These are phyloP conservation scores for Cercocebus atys DNA, from an alignment of 2,113 vertebrate genomes.

Conservation along the genomic window DNA sequence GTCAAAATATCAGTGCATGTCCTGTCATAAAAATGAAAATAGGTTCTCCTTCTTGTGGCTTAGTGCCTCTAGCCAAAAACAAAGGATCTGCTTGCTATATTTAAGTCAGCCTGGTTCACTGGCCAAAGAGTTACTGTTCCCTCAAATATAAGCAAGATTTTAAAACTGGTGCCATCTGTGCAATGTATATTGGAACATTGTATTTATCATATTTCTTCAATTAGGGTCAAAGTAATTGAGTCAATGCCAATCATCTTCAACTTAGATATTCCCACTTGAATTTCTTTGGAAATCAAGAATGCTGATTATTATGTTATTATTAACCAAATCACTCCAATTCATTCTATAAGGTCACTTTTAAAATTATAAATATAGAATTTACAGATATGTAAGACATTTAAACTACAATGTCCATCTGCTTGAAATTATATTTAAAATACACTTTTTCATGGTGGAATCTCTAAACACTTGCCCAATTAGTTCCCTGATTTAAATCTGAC, in stretches of 20 bases:
- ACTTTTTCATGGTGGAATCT: background rate
- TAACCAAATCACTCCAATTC: background rate
- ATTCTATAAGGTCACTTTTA: background rate
- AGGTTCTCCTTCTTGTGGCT: background rate
- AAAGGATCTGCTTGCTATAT: background rate
- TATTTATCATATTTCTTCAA: background rate
- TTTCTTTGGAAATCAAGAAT: background rate
- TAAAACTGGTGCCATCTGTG: background rate
- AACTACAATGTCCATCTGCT: background rate
- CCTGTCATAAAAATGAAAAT: conserved; percentile 44
- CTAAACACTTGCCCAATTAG: background rate
- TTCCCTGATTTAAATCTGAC: background rate
- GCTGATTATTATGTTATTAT: background rate
- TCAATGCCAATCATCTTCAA: background rate
- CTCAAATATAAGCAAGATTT: background rate
- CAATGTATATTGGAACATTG: background rate
- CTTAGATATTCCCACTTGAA: background rate
- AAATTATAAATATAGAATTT: background rate
- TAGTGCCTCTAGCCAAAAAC: background rate
- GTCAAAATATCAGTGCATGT: conserved; percentile 35
- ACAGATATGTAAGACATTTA: background rate
- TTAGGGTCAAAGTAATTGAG: background rate
- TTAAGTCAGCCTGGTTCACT: background rate
- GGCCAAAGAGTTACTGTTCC: background rate
- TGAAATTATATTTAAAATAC: background rate